Base-by-base conservation (phyloP, 2,797 vertebrate genomes). In the Fratercula arctica region DNA sequence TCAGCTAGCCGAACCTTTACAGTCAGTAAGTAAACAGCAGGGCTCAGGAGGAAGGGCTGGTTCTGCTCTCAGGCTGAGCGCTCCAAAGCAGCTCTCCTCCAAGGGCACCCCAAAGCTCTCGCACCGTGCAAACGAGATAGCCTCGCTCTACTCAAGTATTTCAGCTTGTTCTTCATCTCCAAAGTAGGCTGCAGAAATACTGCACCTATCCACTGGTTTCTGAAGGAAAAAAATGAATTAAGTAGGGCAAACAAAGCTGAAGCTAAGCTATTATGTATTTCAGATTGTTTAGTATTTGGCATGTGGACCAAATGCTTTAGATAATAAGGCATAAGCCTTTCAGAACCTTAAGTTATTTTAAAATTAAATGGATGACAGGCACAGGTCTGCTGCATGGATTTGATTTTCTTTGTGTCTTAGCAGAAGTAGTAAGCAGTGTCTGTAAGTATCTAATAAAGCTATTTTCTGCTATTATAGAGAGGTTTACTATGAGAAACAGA, bases 341-440 rank as follows among this genome's bases (percentile, higher is more conserved):
- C 92, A 92, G 95, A 95, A 96, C 87, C 84, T 95, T 77, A 94
- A 93, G 92, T 96, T 96, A 96, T 95, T 97, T 96, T 94, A 93
- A 96, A 97, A 96, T 91, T 83, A 95, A 92, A 94, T 92, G 91
- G 81, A 93, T 95, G 95, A 85, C 92, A 81, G 92, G 70, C 93
- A 90, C 74, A 80, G 94, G 87, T 85, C 93, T 90, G 90, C 89
- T 94, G 94, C 68, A 57, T 81, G 94, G 77, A 82, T 95, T 86
- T 96, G 75, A 90, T 97, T 95, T 90, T 89, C 90, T 92, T 70
- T 95, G 66, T 87, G 86, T 94, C 91, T 95, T 93, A 91, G 81
- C 77, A 94, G 80, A 92, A 93, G 87, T 90, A 88, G 89, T 76
- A 89, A 96, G 95, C 92, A 81, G 46, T 41, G 82, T 94, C 92